Base-by-base conservation (phyloP, 2,888 invertebrate species). In the Aricia artaxerxes region DNA sequence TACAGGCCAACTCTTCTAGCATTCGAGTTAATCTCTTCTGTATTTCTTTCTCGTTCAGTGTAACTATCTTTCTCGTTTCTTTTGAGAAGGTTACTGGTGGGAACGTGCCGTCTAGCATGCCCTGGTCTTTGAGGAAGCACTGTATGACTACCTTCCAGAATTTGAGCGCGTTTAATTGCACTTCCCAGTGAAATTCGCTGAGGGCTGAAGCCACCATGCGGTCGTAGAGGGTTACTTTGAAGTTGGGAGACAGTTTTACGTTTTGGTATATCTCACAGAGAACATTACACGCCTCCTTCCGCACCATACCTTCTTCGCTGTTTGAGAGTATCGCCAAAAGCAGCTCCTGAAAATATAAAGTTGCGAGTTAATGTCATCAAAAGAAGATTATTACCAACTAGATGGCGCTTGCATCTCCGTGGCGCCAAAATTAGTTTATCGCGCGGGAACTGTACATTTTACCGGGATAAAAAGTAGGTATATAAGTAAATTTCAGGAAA, bases 71-170 rank as follows among this genome's bases (percentile, higher is more conserved):
- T 80, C 96, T 95, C 5, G 96, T 94, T 87, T 97, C 97, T 85
- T 96, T 97, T 0, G 97, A 97, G 87, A 97, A 97, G 0, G 97
- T 97, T 0, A 97, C 96, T 0, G 95, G 95, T 0, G 97, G 97
- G 88, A 97, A 97, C 0, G 92, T 95, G 0, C 97, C 97, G 86
- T 98, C 97, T 13, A 97, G 95, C 97, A 97, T 97, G n/a, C 97
- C 97, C 89, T 97, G 97, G 85, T 97, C 95, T 0, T 94, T 95
- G 9, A 97, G 90, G 78, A 96, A 95, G 0, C 95, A 95, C 40
- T 95, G 93, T 73, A 97, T 96, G 38, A 97, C 96, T 13, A 95
- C 91, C 79, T 95, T 95, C 97, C 97, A 98, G 85, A 97, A 97
- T 80, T 95, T 92, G 1, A 98, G 87, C 0, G 97, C 96, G 79